Evolutionary conservation across 2,113 vertebrate genomes (phyloP).

Genomic region (Suncus etruscus): DNA sequence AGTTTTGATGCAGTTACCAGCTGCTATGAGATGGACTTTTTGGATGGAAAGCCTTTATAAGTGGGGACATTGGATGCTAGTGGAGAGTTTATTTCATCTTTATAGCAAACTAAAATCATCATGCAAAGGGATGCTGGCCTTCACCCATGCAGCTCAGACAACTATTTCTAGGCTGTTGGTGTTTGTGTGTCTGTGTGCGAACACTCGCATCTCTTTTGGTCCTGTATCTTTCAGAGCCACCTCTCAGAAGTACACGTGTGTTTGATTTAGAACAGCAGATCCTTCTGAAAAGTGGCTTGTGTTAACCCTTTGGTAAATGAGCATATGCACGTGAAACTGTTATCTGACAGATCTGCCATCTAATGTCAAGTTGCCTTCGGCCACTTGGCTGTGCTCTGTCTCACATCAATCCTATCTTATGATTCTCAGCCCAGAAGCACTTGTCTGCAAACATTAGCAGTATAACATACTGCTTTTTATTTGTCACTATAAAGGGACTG

Average conservation of each 20-base stretch:
- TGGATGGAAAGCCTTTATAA: slow-evolving; percentile 37
- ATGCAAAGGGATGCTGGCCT: not conserved
- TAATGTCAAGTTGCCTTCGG: slow-evolving; percentile 53
- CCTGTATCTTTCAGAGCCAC: not conserved
- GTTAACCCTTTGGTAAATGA: not conserved
- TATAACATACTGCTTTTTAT: slow-evolving; percentile 42
- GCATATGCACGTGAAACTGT: not conserved
- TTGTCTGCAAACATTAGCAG: slow-evolving; percentile 15
- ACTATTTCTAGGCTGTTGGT: not conserved
- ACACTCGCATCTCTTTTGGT: not conserved
- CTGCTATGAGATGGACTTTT: slow-evolving; percentile 61
- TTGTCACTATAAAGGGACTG: slow-evolving; percentile 28
- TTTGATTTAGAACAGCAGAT: not conserved
- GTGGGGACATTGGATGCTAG: slow-evolving; percentile 41
- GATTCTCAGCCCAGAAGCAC: slow-evolving; percentile 20
- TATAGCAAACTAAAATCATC: not conserved
- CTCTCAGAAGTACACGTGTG: not conserved
- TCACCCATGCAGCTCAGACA: not conserved
- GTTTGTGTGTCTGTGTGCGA: not conserved
- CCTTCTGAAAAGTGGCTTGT: slow-evolving; percentile 46
- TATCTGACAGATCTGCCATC: not conserved
- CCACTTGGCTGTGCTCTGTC: slow-evolving; percentile 6
- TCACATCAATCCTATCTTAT: not conserved
- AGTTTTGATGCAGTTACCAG: slow-evolving; percentile 63
- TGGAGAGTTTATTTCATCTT: slow-evolving; percentile 47